These are phyloP conservation scores for Scolanthus callimorphus DNA, from an alignment of 92 coral and sea anemone species.

Conservation along the genomic window DNA sequence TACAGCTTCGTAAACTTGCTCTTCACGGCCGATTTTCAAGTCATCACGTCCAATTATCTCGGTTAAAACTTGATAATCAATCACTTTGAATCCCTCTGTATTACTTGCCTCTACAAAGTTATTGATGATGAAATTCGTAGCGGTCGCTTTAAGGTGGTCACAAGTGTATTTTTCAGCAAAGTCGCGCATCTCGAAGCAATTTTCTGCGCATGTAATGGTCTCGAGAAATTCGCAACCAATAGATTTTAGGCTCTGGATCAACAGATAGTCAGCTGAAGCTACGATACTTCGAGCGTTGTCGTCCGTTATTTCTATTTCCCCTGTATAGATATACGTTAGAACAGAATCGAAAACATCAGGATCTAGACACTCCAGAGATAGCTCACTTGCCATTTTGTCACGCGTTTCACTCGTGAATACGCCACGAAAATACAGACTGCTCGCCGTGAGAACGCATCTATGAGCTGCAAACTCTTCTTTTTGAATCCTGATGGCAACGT, in stretches of 20 bases:
- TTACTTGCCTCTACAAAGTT: conserved; percentile 71
- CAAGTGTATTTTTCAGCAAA: conserved; percentile 86
- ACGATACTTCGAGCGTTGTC: conserved; percentile 63
- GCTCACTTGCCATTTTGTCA: conserved; percentile 56
- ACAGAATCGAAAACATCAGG: conserved; percentile 60
- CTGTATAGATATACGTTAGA: conserved; percentile 68
- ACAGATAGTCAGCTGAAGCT: conserved; percentile 76
- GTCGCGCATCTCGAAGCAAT: conserved; percentile 67
- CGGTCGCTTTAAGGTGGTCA: conserved; percentile 45
- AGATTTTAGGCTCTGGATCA: conserved; percentile 73
- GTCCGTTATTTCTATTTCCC: conserved; percentile 53
- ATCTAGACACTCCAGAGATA: conserved; percentile 49
- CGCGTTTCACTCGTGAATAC: conserved; percentile 73
- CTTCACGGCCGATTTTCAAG: conserved; percentile 64
- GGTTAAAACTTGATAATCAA: conserved; percentile 38
- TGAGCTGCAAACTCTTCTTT: conserved; percentile 60
- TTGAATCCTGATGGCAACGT: conserved; percentile 61
- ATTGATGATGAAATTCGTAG: conserved; percentile 54
- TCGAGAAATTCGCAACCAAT: conserved; percentile 61
- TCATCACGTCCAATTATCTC: conserved; percentile 80
- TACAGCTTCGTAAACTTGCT: conserved; percentile 70
- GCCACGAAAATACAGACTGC: conserved; percentile 80
- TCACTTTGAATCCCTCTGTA: conserved; percentile 58
- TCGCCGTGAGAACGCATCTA: conserved; percentile 66
- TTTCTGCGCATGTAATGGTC: conserved; percentile 49